A percentile compares a stretch with the other conserved stretches of the same genome.
phyloP scores from a whole-genome alignment of 2,113 vertebrate species.

The Vireo altiloquus region DNA sequence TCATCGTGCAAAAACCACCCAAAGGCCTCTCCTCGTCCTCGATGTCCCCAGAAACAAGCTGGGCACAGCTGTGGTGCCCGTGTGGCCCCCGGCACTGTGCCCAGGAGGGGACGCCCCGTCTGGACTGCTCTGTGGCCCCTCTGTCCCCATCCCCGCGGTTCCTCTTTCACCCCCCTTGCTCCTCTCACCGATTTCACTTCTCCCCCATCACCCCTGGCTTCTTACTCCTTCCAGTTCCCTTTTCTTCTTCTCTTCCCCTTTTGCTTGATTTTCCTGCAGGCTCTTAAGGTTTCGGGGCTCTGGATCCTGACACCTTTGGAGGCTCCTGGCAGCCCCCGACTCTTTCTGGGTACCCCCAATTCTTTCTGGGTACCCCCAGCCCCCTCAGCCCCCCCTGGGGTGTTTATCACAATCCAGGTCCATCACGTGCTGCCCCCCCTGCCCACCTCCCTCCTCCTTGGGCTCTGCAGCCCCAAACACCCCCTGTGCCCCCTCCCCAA shows the following conservation, averaged over 20 bases:
- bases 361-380: fast-evolving
- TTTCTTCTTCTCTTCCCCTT: conserved; percentile 23
- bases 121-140: fast-evolving
- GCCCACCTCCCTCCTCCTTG: fast-evolving
- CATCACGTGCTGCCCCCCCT: fast-evolving
- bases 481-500: too few relatives aligned
- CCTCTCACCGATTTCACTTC: not conserved
- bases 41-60: fast-evolving
- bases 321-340: not conserved
- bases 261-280: not conserved
- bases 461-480: not conserved
- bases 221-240: conserved; percentile 11
- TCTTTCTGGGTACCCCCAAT: fast-evolving
- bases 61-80: fast-evolving
- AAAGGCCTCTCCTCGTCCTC: not conserved
- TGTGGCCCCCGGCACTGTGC: fast-evolving
- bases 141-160: not conserved
- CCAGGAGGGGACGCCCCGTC: not conserved
- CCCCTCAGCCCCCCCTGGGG: fast-evolving
- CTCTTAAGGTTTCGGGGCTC: not conserved
- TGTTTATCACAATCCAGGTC: fast-evolving
- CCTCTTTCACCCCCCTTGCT: not conserved
- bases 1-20: fast-evolving
- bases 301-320: fast-evolving
- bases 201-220: not conserved